Evolutionary conservation across 2,797 vertebrate species (phyloP).

Genomic region (Acipenser ruthenus): DNA sequence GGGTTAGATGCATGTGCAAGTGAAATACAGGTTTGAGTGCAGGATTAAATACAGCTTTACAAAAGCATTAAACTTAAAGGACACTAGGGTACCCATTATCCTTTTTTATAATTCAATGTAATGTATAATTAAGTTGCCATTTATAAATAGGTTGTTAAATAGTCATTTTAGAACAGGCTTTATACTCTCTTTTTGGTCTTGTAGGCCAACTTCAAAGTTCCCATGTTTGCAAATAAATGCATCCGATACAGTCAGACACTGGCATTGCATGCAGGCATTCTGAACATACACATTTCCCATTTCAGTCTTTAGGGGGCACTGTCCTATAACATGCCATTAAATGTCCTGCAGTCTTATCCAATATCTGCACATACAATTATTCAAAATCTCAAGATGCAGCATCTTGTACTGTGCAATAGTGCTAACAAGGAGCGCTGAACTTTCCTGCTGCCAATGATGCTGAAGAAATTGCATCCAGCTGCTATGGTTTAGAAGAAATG

Average conservation of each 20-base stretch:
- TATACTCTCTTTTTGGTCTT: background rate
- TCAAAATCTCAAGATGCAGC: constrained; percentile 12
- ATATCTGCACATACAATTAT: constrained; percentile 21
- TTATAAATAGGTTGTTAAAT: too few relatives aligned
- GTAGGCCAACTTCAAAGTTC: background rate
- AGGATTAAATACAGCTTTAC: too few relatives aligned
- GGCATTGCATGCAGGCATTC: too few relatives aligned
- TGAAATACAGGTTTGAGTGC: too few relatives aligned
- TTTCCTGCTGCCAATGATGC: constrained; percentile 10
- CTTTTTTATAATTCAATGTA: too few relatives aligned
- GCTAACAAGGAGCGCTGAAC: constrained; percentile 18
- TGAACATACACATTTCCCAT: background rate
- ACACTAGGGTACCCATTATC: too few relatives aligned
- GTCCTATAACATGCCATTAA: constrained; percentile 18
- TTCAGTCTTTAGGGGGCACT: constrained; percentile 27
- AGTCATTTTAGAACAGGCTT: too few relatives aligned
- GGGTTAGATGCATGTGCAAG: too few relatives aligned
- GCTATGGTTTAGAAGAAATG: constrained; percentile 7
- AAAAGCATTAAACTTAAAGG: too few relatives aligned
- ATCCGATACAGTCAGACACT: too few relatives aligned
- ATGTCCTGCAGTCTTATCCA: background rate
- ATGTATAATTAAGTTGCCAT: too few relatives aligned
- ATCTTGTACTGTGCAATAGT: constrained; percentile 14
- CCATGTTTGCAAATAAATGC: background rate
- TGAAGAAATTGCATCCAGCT: constrained; percentile 19